Evolutionary conservation across 2,113 vertebrate species (phyloP).

Genomic region (Epinephelus lanceolatus): DNA sequence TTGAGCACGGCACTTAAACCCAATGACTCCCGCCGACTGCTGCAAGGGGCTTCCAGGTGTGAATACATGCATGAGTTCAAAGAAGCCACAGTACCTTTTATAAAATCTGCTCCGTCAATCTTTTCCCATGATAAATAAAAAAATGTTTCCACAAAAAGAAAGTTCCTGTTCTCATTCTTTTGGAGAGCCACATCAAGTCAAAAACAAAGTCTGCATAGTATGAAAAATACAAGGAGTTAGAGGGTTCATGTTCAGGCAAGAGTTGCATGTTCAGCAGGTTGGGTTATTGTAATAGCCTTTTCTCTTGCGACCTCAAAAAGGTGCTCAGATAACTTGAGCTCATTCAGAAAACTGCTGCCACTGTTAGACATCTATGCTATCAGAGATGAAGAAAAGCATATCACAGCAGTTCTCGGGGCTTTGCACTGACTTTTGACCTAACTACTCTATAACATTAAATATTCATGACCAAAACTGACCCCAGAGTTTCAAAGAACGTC

Average conservation of each 20-base stretch:
- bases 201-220: background rate
- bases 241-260: background rate
- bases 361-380: background rate
- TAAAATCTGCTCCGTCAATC: background rate
- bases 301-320: background rate
- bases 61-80: conserved; percentile 7
- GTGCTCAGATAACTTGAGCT: background rate
- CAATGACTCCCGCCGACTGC: conserved; percentile 16
- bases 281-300: background rate
- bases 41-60: background rate
- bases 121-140: conserved; percentile 42
- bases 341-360: background rate
- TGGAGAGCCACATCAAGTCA: background rate
- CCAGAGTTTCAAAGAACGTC: too few species aligned
- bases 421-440: background rate
- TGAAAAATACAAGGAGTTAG: background rate
- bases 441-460: background rate
- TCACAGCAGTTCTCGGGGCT: background rate
- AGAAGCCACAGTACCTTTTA: background rate
- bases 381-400: background rate
- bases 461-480: background rate
- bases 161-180: background rate
- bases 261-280: conserved; percentile 3
- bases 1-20: background rate
- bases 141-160: background rate